A percentile compares a stretch with the other conserved stretches of the same genome.
phyloP scores from a whole-genome alignment of 2,113 vertebrate species.

The Cebidichthys violaceus region DNA sequence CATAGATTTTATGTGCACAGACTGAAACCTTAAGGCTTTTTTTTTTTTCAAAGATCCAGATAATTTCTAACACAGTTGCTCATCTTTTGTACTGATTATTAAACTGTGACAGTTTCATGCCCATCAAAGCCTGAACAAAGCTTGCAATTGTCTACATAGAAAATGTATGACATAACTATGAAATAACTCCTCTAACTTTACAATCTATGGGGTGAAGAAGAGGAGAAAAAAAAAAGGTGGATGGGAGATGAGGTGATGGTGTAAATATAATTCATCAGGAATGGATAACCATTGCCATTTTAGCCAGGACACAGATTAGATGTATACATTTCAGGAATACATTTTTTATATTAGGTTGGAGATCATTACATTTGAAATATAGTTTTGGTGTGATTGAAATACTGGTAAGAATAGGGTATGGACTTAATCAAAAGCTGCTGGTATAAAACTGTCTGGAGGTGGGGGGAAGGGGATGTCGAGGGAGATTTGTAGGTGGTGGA shows the following conservation, averaged over 20 bases:
- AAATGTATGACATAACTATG: neutral
- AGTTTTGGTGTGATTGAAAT: neutral
- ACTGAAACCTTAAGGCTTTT: neutral
- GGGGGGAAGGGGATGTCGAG: neutral
- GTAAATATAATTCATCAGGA: slow-evolving; percentile 1
- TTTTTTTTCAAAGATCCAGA: neutral
- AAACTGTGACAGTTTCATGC: neutral
- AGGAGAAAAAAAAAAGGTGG: neutral
- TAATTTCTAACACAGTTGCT: neutral
- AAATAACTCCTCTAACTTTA: slow-evolving; percentile 21
- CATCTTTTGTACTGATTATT: neutral
- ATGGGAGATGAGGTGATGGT: neutral
- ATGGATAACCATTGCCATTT: neutral
- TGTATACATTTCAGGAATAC: neutral
- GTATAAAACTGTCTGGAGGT: neutral
- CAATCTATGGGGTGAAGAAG: neutral
- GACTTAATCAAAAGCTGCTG: neutral
- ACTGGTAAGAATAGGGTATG: neutral
- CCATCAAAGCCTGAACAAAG: slow-evolving; percentile 1
- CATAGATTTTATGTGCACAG: neutral
- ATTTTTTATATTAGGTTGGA: too few species aligned
- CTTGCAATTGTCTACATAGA: neutral
- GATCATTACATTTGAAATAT: neutral
- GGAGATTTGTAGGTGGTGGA: slow-evolving; percentile 13
- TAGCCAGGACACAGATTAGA: neutral